These are phyloP conservation scores for Orbicella faveolata DNA, from an alignment of 64 coral and sea anemone species.

Conservation along the genomic window DNA sequence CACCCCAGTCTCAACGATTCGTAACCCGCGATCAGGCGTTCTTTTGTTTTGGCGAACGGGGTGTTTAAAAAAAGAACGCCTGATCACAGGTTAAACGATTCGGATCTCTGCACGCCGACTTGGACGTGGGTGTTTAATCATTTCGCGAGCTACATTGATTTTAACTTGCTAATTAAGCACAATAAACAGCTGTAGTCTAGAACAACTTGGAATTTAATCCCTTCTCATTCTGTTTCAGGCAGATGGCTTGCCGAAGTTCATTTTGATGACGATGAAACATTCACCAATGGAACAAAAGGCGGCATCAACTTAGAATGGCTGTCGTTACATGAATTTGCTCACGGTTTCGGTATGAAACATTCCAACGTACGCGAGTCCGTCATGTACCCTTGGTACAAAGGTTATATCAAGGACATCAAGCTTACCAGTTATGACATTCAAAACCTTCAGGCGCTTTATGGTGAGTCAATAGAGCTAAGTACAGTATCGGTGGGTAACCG, in stretches of 20 bases:
- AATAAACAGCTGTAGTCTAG: neutral
- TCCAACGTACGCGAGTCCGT: slow-evolving; percentile 49
- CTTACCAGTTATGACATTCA: slow-evolving; percentile 44
- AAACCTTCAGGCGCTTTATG: slow-evolving; percentile 56
- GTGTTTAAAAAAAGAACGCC: no score
- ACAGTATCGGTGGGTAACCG: neutral
- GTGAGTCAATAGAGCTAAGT: neutral
- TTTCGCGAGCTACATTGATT: no score
- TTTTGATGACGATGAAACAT: slow-evolving; percentile 63
- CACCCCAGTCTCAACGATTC: no score
- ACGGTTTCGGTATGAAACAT: slow-evolving; percentile 34
- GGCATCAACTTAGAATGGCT: slow-evolving; percentile 67
- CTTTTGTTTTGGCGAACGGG: no score
- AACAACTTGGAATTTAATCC: neutral
- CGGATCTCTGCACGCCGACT: no score
- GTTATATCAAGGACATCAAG: slow-evolving; percentile 37
- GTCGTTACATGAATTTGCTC: slow-evolving; percentile 63
- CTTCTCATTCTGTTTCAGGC: neutral
- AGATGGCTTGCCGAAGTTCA: slow-evolving; percentile 32
- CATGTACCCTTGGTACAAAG: slow-evolving; percentile 73
- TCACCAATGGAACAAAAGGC: neutral
- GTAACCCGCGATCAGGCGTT: no score
- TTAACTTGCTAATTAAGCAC: no score
- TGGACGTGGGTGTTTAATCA: no score
- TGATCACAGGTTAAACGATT: no score